phyloP scores from a whole-genome alignment of 2,888 invertebrate species.

The Helicoverpa assulta region DNA sequence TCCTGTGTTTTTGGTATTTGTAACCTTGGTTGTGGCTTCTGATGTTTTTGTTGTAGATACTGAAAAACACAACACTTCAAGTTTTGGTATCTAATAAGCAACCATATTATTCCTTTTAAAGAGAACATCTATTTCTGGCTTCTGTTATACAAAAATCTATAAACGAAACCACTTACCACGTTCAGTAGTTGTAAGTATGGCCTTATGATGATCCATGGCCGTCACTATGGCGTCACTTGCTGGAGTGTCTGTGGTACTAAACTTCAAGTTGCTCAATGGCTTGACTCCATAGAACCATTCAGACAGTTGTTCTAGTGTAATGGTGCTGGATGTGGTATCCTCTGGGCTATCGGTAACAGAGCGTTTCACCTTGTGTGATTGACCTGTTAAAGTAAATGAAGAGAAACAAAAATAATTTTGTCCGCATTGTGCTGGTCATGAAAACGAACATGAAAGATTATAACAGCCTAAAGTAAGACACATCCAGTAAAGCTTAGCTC shows the following conservation, averaged over 20 bases:
- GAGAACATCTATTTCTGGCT: too few species aligned
- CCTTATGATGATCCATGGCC: background rate
- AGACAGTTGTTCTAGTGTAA: constrained; percentile 60
- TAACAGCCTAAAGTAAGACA: too few species aligned
- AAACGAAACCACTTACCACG: constrained; percentile 18
- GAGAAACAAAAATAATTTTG: background rate
- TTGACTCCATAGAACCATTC: constrained; percentile 69
- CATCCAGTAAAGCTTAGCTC: too few species aligned
- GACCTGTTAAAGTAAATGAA: constrained; percentile 47
- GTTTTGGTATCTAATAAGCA: too few species aligned
- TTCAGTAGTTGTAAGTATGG: background rate
- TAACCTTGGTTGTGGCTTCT: background rate
- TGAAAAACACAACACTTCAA: constrained; percentile 4
- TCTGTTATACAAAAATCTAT: too few species aligned
- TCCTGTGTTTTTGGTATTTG: constrained; percentile 7
- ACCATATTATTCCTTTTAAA: too few species aligned
- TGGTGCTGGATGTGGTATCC: constrained; percentile 16
- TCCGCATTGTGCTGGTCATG: background rate
- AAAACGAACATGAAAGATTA: too few species aligned
- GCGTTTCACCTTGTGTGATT: constrained; percentile 59
- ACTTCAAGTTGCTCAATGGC: constrained; percentile 4
- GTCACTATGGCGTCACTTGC: background rate
- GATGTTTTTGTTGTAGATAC: background rate
- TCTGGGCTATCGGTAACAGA: constrained; percentile 26
- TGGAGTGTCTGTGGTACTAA: background rate